Evolutionary conservation across 2,113 vertebrate species (phyloP).

Genomic region (Lethenteron reissneri): DNA sequence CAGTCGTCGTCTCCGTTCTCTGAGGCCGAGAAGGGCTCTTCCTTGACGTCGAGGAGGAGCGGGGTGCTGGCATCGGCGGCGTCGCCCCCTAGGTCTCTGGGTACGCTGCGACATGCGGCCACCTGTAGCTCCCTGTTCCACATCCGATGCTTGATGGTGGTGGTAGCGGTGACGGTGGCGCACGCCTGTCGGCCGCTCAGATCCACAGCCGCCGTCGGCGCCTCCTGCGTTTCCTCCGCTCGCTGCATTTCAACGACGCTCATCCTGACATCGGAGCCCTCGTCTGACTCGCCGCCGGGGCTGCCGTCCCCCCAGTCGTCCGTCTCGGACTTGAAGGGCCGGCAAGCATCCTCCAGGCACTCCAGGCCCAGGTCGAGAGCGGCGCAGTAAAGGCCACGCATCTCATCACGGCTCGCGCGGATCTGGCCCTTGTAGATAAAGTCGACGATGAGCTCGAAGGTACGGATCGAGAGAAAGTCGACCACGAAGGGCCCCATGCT

Average conservation of each 20-base stretch:
- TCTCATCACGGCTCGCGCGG: background rate
- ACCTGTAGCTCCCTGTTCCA: background rate
- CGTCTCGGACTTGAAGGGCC: background rate
- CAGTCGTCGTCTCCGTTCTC: no score
- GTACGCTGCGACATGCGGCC: no score
- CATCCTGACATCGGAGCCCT: background rate
- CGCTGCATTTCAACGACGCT: background rate
- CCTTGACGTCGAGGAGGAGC: no score
- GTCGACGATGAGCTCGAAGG: background rate
- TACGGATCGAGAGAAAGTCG: conserved; percentile 1
- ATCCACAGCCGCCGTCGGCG: background rate
- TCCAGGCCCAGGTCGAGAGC: background rate
- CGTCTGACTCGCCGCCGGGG: background rate
- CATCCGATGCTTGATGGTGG: background rate
- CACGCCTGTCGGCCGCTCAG: background rate
- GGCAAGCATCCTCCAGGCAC: background rate
- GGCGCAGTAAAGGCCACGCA: background rate
- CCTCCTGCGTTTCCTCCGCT: background rate
- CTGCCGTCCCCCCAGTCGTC: background rate
- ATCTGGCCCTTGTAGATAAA: background rate
- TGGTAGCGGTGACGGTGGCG: background rate
- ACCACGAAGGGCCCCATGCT: conserved; percentile 4
- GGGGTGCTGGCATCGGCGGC: no score
- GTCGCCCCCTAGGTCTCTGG: no score
- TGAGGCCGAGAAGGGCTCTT: no score